Conservation (phyloP, 2,113 vertebrate species). For the Gymnocephalus cernua region DNA sequence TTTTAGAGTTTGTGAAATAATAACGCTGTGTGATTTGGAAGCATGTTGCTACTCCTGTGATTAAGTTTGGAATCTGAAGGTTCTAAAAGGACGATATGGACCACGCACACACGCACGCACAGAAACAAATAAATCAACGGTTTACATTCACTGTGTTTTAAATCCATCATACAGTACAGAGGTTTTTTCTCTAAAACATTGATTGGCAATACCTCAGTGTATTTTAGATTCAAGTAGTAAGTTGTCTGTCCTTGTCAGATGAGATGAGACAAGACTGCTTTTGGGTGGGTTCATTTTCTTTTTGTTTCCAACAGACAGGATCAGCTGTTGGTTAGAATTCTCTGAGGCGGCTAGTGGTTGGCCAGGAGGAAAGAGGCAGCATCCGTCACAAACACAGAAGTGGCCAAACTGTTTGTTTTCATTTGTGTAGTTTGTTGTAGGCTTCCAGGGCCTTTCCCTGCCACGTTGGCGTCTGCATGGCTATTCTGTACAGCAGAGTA, state of each 20-base stretch:
- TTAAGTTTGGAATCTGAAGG: not conserved
- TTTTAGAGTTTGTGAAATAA: no score
- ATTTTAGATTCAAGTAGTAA: conserved; percentile 63
- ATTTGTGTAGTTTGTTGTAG: conserved; percentile 32
- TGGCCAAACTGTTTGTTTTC: conserved; percentile 54
- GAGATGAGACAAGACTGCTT: conserved; percentile 8
- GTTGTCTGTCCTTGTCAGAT: conserved; percentile 19
- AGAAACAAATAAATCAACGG: not conserved
- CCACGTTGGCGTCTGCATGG: conserved; percentile 83
- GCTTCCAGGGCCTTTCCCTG: conserved; percentile 45
- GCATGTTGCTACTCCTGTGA: not conserved
- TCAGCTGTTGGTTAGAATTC: conserved; percentile 42
- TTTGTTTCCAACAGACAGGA: not conserved
- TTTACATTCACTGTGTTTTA: conserved; percentile 48
- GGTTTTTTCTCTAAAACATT: conserved; percentile 37
- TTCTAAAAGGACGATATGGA: not conserved
- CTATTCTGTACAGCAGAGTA: conserved; percentile 90
- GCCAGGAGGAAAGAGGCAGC: conserved; percentile 50
- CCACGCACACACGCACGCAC: not conserved
- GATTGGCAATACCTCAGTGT: conserved; percentile 45
- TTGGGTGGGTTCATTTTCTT: not conserved
- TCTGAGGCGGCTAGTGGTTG: conserved; percentile 53
- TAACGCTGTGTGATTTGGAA: not conserved
- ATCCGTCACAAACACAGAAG: conserved; percentile 64
- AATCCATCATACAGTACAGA: conserved; percentile 49